Evolutionary conservation across 2,797 vertebrate genomes (phyloP).

Genomic region (Anguilla pacifica): DNA sequence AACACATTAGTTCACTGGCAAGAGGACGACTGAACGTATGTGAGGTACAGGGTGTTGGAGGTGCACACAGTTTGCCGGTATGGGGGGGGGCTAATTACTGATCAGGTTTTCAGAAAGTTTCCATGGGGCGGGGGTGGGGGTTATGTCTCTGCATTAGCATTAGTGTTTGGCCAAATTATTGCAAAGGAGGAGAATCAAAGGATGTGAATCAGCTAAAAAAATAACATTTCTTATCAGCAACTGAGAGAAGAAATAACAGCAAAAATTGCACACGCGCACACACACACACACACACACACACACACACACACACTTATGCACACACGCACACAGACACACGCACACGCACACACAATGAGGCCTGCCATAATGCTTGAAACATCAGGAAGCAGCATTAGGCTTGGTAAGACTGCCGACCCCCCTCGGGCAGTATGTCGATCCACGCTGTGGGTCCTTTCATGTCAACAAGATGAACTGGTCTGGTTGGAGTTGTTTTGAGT

Average conservation of each 20-base stretch:
- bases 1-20: background rate
- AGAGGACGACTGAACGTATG: background rate
- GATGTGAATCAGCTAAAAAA: background rate
- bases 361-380: background rate
- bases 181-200: background rate
- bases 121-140: background rate
- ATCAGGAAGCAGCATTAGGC: background rate
- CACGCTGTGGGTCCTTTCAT: background rate
- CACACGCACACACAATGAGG: background rate
- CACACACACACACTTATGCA: background rate
- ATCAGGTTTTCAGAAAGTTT: background rate
- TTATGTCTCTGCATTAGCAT: background rate
- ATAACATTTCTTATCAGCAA: background rate
- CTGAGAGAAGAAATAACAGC: background rate
- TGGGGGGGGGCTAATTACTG: background rate
- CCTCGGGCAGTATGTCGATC: background rate
- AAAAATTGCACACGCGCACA: background rate
- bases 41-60: background rate
- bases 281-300: background rate
- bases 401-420: background rate
- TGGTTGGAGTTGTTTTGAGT: background rate
- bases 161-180: background rate
- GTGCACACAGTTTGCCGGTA: background rate
- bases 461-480: conserved; percentile 5
- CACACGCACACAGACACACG: background rate